Evolutionary conservation across 2,888 invertebrate species (phyloP).

Genomic region (Leptopilina syphax): DNA sequence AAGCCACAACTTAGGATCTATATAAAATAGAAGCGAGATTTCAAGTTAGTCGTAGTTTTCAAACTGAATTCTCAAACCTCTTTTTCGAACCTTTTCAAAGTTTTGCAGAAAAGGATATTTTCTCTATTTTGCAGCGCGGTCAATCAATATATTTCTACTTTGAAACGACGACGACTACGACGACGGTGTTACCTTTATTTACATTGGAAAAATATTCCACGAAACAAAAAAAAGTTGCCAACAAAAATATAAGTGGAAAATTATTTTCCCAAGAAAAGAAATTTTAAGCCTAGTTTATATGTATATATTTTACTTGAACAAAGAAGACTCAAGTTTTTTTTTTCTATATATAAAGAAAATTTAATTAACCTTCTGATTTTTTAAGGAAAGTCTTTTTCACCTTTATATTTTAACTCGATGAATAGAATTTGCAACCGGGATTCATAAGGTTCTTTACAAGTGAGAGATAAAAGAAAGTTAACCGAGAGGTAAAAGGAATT

Average conservation of each 20-base stretch:
- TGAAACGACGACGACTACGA: constrained; percentile 7
- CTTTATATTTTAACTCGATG: not conserved
- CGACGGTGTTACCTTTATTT: constrained; percentile 1
- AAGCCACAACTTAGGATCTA: not conserved
- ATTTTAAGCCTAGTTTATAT: too few relatives aligned
- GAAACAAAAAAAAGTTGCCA: not conserved
- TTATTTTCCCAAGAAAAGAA: too few relatives aligned
- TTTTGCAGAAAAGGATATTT: constrained; percentile 9
- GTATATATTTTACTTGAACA: too few relatives aligned
- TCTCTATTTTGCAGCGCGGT: not conserved
- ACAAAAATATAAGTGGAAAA: too few relatives aligned
- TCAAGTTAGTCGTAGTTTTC: constrained; percentile 14
- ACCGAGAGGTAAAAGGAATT: not conserved
- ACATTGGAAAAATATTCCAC: constrained; percentile 8
- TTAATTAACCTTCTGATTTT: not conserved
- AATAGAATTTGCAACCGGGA: not conserved
- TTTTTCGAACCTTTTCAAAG: constrained; percentile 18
- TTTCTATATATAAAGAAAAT: not conserved
- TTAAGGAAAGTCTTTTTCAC: not conserved
- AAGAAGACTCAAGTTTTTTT: not conserved
- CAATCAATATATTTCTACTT: constrained; percentile 27
- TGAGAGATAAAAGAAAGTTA: not conserved
- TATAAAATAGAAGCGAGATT: not conserved
- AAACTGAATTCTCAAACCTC: constrained; percentile 14
- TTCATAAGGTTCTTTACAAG: constrained; percentile 6